Evolutionary conservation across 2,113 vertebrate species (phyloP).

Genomic region (Trichechus manatus): DNA sequence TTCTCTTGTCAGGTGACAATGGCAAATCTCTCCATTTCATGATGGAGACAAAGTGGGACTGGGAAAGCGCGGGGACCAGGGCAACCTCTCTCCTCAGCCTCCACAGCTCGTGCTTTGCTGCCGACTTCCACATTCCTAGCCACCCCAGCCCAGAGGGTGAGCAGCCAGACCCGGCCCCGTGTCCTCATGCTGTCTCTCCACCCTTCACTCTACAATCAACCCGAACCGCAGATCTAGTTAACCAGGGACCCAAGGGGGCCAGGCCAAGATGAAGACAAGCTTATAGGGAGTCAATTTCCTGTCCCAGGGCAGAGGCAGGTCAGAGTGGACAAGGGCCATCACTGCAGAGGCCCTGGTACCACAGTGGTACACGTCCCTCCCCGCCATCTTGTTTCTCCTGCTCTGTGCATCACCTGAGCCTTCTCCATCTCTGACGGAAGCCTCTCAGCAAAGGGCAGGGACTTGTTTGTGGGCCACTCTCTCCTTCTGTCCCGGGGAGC

Average conservation of each 20-base stretch:
- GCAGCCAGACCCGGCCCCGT: neutral
- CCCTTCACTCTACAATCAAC: neutral
- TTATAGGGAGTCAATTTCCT: neutral
- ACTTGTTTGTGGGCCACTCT: neutral
- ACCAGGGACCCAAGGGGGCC: rapidly evolving
- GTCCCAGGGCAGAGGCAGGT: neutral
- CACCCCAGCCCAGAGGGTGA: neutral
- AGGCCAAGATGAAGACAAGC: neutral
- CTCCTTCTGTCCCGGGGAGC: neutral
- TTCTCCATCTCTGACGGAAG: neutral
- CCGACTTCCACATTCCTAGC: neutral
- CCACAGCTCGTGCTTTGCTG: rapidly evolving
- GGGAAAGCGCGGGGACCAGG: neutral
- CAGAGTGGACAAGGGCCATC: neutral
- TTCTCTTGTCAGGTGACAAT: neutral
- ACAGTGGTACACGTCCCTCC: no score
- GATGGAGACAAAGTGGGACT: neutral
- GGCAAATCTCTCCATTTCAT: neutral
- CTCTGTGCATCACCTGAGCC: neutral
- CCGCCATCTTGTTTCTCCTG: neutral
- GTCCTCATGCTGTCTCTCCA: neutral
- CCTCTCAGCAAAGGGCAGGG: neutral
- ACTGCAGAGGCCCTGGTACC: neutral
- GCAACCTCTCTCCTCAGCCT: no score
- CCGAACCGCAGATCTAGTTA: neutral